phyloP scores from a whole-genome alignment of 2,888 invertebrate species.

The Zonitis immaculata region DNA sequence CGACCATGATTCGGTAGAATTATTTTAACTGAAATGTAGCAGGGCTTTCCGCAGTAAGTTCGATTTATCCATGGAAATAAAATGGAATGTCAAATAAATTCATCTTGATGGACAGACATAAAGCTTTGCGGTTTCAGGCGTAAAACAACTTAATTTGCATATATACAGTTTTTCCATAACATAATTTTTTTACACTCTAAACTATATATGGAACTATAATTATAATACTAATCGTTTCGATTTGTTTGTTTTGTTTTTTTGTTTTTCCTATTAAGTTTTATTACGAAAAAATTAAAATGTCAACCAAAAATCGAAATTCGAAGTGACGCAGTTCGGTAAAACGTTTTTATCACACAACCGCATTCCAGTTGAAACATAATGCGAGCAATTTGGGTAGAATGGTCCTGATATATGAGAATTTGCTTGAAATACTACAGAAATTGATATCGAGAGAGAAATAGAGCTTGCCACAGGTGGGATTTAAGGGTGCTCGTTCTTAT shows the following conservation, averaged over 20 bases:
- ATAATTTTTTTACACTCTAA: background rate
- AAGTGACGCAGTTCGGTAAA: conserved; percentile 20
- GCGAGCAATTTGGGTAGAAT: conserved; percentile 24
- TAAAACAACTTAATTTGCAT: conserved; percentile 12
- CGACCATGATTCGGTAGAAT: background rate
- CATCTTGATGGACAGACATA: conserved; percentile 9
- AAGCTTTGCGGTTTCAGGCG: conserved; percentile 8
- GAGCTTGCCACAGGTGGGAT: conserved; percentile 26
- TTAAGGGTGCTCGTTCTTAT: conserved; percentile 23
- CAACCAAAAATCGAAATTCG: conserved; percentile 11
- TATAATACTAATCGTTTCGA: background rate
- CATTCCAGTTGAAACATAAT: conserved; percentile 22
- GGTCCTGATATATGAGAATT: conserved; percentile 28
- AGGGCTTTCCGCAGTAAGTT: conserved; percentile 2
- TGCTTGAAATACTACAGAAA: conserved; percentile 23
- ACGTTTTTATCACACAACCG: conserved; percentile 20
- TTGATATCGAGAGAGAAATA: conserved; percentile 27
- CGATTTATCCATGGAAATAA: conserved; percentile 5
- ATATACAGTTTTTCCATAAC: conserved; percentile 5
- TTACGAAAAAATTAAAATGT: too few species aligned
- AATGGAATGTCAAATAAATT: conserved; percentile 12
- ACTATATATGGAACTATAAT: background rate
- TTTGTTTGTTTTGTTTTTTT: background rate
- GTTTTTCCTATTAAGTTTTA: too few species aligned
- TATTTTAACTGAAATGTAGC: background rate